phyloP scores from a whole-genome alignment of 2,888 invertebrate species.

The Oscheius sp. region DNA sequence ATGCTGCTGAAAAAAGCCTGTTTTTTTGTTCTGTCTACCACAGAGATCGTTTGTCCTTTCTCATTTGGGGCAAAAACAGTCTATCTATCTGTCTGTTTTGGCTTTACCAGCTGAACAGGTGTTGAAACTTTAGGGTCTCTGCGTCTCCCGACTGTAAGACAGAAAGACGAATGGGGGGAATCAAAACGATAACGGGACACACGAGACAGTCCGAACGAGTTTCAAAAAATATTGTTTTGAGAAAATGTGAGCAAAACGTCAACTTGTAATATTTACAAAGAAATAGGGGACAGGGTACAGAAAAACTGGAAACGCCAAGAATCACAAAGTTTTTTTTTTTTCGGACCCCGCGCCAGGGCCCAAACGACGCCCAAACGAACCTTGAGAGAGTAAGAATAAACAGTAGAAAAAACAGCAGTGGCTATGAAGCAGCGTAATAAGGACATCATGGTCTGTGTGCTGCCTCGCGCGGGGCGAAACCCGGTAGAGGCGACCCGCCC shows the following conservation, averaged over 20 bases:
- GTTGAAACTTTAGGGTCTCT: too few relatives aligned
- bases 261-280: neutral
- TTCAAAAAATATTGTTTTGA: conserved; percentile 6
- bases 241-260: neutral
- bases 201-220: conserved; percentile 3
- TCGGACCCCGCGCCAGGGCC: neutral
- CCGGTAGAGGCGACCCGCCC: conserved; percentile 12
- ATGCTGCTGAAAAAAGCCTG: conserved; percentile 15
- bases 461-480: conserved; percentile 20
- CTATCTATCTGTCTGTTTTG: conserved; percentile 6
- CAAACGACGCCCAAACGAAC: conserved; percentile 8
- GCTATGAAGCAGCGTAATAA: conserved; percentile 36
- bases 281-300: neutral
- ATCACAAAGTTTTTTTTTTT: neutral
- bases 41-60: conserved; percentile 2
- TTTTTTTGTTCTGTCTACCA: neutral
- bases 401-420: conserved; percentile 1
- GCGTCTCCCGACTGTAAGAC: neutral
- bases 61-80: neutral
- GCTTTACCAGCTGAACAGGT: neutral
- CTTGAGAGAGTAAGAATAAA: conserved; percentile 24
- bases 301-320: neutral
- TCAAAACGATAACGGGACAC: conserved; percentile 19
- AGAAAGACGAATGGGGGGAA: conserved; percentile 1
- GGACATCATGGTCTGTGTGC: conserved; percentile 32